phyloP scores from a whole-genome alignment of 2,888 invertebrate genomes.

The Teleiodes luculella region DNA sequence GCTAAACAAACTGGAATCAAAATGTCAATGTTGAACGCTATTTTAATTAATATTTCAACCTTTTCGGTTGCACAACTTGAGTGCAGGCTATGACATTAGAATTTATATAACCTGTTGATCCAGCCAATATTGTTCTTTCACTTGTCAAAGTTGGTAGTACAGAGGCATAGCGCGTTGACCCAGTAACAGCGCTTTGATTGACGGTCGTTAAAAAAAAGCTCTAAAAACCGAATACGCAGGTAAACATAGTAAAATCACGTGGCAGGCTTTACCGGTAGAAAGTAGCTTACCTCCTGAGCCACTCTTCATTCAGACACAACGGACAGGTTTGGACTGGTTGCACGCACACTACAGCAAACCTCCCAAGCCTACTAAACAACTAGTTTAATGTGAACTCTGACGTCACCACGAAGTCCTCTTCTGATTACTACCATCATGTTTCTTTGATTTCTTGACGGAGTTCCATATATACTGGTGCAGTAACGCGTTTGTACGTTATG shows the following conservation, averaged over 20 bases:
- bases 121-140: too few species aligned
- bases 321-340: conserved; percentile 70
- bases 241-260: conserved; percentile 51
- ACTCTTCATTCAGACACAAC: conserved; percentile 71
- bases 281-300: conserved; percentile 73
- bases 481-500: background rate
- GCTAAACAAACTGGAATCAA: conserved; percentile 10
- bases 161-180: background rate
- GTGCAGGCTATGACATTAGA: background rate
- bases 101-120: too few species aligned
- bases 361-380: conserved; percentile 29
- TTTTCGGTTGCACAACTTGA: background rate
- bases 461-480: background rate
- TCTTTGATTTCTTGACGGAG: background rate
- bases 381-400: conserved; percentile 12
- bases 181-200: background rate
- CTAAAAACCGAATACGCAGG: conserved; percentile 19
- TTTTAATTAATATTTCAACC: conserved; percentile 5
- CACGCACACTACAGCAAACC: conserved; percentile 46
- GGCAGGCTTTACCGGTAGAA: conserved; percentile 62
- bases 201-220: conserved; percentile 5
- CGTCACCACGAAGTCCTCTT: background rate
- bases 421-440: too few species aligned
- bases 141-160: background rate
- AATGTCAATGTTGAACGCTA: conserved; percentile 23